Conservation (phyloP, 64 coral and sea anemone genomes). For the Anthopleura sola region DNA sequence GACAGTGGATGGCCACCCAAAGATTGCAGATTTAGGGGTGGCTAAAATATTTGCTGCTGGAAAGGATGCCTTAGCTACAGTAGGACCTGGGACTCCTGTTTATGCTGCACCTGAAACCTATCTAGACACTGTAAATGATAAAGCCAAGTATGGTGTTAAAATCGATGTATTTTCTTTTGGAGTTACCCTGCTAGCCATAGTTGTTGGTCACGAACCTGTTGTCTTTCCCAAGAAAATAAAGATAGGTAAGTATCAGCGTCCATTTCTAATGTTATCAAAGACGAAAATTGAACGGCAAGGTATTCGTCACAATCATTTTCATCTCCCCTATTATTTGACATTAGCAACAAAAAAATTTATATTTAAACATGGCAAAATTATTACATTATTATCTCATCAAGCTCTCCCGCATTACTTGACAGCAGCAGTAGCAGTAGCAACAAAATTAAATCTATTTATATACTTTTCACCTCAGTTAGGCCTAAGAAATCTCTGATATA, state of each 20-base stretch:
- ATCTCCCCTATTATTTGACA: no score
- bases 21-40: conserved; percentile 66
- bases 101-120: conserved; percentile 66
- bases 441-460: no score
- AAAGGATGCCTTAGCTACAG: neutral
- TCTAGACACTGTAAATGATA: neutral
- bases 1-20: conserved; percentile 30
- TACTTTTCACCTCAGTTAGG: no score
- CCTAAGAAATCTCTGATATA: no score
- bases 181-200: conserved; percentile 13
- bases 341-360: no score
- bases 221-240: conserved; percentile 10
- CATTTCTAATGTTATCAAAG: neutral
- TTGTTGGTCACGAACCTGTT: neutral
- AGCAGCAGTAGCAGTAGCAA: no score
- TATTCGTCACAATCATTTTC: neutral
- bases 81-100: conserved; percentile 12
- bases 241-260: neutral
- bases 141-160: neutral
- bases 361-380: no score
- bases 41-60: conserved; percentile 35
- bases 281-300: neutral
- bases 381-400: no score
- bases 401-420: no score
- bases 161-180: neutral